Conservation (phyloP, 2,113 vertebrate species). For the Varanus komodoensis region DNA sequence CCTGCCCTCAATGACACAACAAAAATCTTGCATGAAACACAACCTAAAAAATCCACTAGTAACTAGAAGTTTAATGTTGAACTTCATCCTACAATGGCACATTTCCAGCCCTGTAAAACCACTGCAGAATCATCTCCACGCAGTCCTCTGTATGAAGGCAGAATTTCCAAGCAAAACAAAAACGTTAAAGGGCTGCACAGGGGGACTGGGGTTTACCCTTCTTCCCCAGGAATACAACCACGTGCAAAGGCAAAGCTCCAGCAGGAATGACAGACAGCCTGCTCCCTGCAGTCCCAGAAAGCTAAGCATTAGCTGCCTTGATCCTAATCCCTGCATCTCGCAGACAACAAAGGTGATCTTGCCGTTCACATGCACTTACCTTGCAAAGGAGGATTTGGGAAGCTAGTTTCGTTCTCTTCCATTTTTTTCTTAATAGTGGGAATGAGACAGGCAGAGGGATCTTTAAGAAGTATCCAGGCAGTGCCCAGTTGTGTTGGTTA, state of each 20-base stretch:
- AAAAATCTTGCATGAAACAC: not conserved
- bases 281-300: not conserved
- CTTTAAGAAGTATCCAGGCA: not conserved
- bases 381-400: slow-evolving; percentile 67
- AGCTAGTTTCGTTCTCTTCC: slow-evolving; percentile 77
- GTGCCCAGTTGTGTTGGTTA: slow-evolving; percentile 52
- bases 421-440: slow-evolving; percentile 66
- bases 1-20: not conserved
- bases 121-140: slow-evolving; percentile 8
- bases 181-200: not conserved
- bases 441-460: slow-evolving; percentile 11
- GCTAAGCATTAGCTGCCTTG: slow-evolving; percentile 28
- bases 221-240: not conserved
- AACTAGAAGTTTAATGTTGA: slow-evolving; percentile 13
- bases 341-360: not conserved
- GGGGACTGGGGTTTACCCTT: slow-evolving; percentile 17
- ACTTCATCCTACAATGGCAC: not conserved
- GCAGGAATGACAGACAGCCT: fast-evolving
- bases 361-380: slow-evolving; percentile 74
- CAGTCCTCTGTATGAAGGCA: not conserved
- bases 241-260: not conserved
- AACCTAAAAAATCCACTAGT: not conserved
- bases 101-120: not conserved
- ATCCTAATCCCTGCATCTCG: slow-evolving; percentile 33
- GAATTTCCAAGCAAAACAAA: fast-evolving